Evolutionary conservation across 2,113 vertebrate genomes (phyloP).

Genomic region (Buteo buteo): DNA sequence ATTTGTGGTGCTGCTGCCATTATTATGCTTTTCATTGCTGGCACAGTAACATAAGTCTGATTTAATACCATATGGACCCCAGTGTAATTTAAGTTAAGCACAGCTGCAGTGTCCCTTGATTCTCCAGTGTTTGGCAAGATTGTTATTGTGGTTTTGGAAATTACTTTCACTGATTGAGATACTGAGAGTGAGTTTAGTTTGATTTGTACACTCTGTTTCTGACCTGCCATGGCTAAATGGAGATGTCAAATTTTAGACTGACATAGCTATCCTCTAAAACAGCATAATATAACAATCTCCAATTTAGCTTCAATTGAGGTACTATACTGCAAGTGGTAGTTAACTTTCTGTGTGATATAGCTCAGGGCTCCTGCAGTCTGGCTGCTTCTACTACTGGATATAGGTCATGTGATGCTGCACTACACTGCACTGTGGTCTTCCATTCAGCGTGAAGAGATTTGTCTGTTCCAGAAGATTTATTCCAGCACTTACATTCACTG

Average conservation of each 20-base stretch:
- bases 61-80: not conserved
- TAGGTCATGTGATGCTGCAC: not conserved
- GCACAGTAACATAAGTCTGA: not conserved
- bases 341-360: not conserved
- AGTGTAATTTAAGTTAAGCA: not conserved
- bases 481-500: not conserved
- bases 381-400: not conserved
- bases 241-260: not conserved
- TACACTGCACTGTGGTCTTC: not conserved
- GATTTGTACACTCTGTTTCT: not conserved
- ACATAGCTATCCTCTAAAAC: not conserved
- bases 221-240: not conserved
- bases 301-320: not conserved
- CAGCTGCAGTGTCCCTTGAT: not conserved
- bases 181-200: not conserved
- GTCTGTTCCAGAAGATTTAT: not conserved
- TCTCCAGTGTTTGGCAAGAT: not conserved
- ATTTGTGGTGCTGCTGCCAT: not conserved
- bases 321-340: not conserved
- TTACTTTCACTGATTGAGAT: not conserved
- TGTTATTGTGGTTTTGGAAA: not conserved
- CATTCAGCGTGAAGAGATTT: not conserved
- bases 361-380: not conserved
- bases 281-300: not conserved
- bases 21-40: not conserved